Evolutionary conservation across 2,797 vertebrate genomes (phyloP), one percentile per base, ranked within the genome.

Genomic region (Corythornis leucogaster): DNA sequence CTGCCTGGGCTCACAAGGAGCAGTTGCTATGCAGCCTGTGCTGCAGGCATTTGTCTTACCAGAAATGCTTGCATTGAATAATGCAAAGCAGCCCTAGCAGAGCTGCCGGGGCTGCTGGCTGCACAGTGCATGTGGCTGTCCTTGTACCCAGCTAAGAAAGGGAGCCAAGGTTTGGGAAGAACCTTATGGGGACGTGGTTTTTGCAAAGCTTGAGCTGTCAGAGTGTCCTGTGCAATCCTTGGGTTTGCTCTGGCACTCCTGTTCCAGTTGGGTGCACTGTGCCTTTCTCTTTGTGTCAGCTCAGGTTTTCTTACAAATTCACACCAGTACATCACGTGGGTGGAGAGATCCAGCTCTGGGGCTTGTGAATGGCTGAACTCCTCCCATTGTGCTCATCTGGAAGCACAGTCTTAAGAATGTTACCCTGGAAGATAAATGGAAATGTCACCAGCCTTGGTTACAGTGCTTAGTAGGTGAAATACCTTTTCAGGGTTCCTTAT

Each of bases 181-280:
- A 0, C 57, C 12, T 74, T 35, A 2, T 1, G 2, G 59, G 20
- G 16, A 30, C 17, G 5, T 17, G 53, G 5, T 2, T 2, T 45
- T 50, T 42, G 30, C 30, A 55, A 59, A 66, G 64, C 40, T 48
- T 48, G 42, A 64, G 63, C 63, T 87, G 43, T 17, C 3, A 1
- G 25, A 67, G 61, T 0, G 11, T 48, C 48, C 66, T 18, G 26
- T 69, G 50, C 33, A 30, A 38, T 28, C 57, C 61, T 58, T 21
- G 40, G 6, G 14, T 63, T 80, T 31, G 35, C 64, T 51, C 46
- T 67, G 63, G 4, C 15, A 1, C 38, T 81, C 15, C 46, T 61
- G 9, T 42, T 77, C 30, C 13, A 5, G 18, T 7, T 33, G n/a
- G 15, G 16, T 35, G 24, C 12, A 10, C 20, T 0, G 1, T 24